Percentiles rank a stretch among this genome's conserved stretches.
These are phyloP conservation scores for Harpagus bidentatus DNA, from an alignment of 2,113 vertebrate genomes.

Conservation along the genomic window DNA sequence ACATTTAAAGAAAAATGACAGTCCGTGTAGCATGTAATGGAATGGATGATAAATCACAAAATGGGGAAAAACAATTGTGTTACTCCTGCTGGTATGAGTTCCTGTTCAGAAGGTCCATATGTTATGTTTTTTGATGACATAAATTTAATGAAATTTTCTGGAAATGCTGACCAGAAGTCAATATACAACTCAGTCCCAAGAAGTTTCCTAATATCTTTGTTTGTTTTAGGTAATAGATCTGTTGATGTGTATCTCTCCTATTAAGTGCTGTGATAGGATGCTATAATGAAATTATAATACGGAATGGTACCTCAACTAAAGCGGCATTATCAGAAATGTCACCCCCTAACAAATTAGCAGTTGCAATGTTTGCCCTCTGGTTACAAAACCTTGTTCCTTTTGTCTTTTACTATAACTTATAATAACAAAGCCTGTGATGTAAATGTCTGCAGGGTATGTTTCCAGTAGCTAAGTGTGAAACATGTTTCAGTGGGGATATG, in stretches of 20 bases:
- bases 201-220: constrained; percentile 54
- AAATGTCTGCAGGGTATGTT: constrained; percentile 51
- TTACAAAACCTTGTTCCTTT: constrained; percentile 58
- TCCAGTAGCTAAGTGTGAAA: constrained; percentile 41
- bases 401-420: constrained; percentile 63
- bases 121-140: constrained; percentile 54
- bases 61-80: constrained; percentile 41
- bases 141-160: constrained; percentile 68
- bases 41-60: constrained; percentile 63
- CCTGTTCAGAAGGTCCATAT: neutral
- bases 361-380: constrained; percentile 53
- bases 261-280: constrained; percentile 37
- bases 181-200: constrained; percentile 13
- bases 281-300: constrained; percentile 59
- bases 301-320: constrained; percentile 15
- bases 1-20: constrained; percentile 64
- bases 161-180: constrained; percentile 66
- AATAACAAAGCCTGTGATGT: constrained; percentile 47
- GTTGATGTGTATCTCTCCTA: constrained; percentile 29
- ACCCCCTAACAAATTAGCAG: constrained; percentile 61
- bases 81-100: constrained; percentile 27
- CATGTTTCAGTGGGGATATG: neutral
- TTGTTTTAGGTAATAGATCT: constrained; percentile 51
- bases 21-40: neutral
- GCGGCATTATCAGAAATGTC: constrained; percentile 61